Evolutionary conservation across 2,888 invertebrate genomes (phyloP).

Genomic region (Ectropis crepuscularia): DNA sequence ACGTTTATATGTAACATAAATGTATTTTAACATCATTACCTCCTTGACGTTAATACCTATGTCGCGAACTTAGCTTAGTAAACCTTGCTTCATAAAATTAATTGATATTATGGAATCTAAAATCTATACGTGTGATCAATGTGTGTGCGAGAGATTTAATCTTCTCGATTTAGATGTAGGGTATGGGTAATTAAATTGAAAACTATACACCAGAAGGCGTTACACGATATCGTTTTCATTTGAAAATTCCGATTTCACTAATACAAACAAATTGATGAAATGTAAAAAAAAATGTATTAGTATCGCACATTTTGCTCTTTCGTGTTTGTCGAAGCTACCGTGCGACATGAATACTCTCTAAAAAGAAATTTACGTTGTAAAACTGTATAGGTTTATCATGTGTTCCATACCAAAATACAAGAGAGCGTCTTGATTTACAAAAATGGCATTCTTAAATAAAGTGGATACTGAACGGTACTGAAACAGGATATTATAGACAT

Average conservation of each 20-base stretch:
- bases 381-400: too few species aligned
- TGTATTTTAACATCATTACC: conserved; percentile 40
- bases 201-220: conserved; percentile 27
- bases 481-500: not conserved
- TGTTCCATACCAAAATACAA: too few species aligned
- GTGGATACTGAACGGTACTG: too few species aligned
- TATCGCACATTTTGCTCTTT: conserved; percentile 40
- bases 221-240: conserved; percentile 25
- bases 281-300: conserved; percentile 6
- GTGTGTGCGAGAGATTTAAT: conserved; percentile 33
- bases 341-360: not conserved
- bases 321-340: conserved; percentile 25
- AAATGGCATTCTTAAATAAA: too few species aligned
- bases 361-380: not conserved
- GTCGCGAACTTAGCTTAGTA: conserved; percentile 40
- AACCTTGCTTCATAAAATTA: conserved; percentile 39
- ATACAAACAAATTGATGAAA: conserved; percentile 2
- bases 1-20: conserved; percentile 37
- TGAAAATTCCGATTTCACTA: conserved; percentile 8
- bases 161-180: conserved; percentile 34
- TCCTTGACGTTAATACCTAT: conserved; percentile 39
- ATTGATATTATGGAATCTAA: conserved; percentile 42
- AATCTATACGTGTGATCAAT: conserved; percentile 31
- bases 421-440: too few species aligned
- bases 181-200: conserved; percentile 20